phyloP scores from a whole-genome alignment of 2,797 vertebrate species.

The Anisognathus igniventris region DNA sequence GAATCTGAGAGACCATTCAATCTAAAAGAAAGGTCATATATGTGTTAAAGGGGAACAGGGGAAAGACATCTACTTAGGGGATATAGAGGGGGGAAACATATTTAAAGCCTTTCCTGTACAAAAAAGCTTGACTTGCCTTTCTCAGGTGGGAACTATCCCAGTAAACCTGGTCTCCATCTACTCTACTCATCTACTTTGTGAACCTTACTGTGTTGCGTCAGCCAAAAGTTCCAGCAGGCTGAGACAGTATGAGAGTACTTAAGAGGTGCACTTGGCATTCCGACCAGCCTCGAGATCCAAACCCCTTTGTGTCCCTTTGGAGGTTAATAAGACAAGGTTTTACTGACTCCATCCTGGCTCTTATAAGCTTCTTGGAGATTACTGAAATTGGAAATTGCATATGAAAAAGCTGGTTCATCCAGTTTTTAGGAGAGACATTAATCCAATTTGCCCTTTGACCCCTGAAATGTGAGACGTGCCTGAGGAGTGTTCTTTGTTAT shows the following conservation, averaged over 20 bases:
- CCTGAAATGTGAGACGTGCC: constrained; percentile 64
- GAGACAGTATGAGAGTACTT: constrained; percentile 1
- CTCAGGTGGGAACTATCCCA: neutral
- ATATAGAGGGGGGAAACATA: neutral
- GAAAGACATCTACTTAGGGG: neutral
- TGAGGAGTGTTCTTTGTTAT: constrained; percentile 59
- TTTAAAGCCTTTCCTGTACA: neutral
- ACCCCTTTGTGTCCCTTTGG: constrained; percentile 30
- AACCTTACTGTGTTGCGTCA: neutral
- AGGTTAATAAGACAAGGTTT: constrained; percentile 63
- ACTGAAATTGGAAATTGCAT: constrained; percentile 47
- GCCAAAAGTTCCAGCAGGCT: neutral
- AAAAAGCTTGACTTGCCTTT: neutral
- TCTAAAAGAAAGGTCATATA: neutral
- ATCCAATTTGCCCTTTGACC: constrained; percentile 55
- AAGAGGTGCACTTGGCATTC: constrained; percentile 42
- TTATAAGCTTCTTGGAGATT: constrained; percentile 50
- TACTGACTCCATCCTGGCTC: constrained; percentile 57
- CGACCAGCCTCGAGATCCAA: constrained; percentile 16
- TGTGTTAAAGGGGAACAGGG: neutral
- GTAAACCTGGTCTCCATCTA: neutral
- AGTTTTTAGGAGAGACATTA: constrained; percentile 53
- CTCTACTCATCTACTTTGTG: neutral
- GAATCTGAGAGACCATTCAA: neutral
- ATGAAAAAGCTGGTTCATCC: constrained; percentile 58